phyloP scores from a whole-genome alignment of 1,140 invertebrate species.

The Bombus affinis region DNA sequence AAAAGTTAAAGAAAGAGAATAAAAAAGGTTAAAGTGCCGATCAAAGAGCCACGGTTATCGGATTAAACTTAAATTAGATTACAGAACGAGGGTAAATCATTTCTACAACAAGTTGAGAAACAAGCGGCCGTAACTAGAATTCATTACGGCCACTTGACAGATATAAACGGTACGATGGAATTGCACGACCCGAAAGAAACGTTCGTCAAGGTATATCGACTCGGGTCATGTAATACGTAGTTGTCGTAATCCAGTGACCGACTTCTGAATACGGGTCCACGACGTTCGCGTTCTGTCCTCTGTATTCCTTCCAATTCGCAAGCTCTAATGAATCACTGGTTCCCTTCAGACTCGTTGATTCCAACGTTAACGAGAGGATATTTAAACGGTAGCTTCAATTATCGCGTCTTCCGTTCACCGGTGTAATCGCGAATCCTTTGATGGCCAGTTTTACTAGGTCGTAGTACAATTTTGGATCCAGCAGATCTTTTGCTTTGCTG shows the following conservation, averaged over 20 bases:
- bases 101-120: conserved; percentile 26
- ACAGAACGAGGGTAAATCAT: conserved; percentile 43
- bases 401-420: conserved; percentile 20
- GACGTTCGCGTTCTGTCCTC: not conserved
- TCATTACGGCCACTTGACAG: conserved; percentile 34
- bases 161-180: conserved; percentile 27
- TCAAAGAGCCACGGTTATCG: conserved; percentile 27
- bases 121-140: conserved; percentile 42
- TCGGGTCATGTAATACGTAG: conserved; percentile 8
- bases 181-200: conserved; percentile 19
- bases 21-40: conserved; percentile 5
- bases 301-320: not conserved
- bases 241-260: conserved; percentile 26
- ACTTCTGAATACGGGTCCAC: conserved; percentile 13
- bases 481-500: conserved; percentile 25
- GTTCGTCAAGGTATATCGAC: not conserved
- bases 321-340: not conserved
- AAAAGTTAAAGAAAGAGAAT: not conserved
- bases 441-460: conserved; percentile 39
- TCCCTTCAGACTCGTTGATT: conserved; percentile 7
- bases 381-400: conserved; percentile 37
- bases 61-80: conserved; percentile 44
- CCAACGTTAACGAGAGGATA: not conserved
- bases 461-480: conserved; percentile 35
- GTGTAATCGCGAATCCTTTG: conserved; percentile 32